Percentiles rank a stretch among this genome's conserved stretches.
Evolutionary conservation across 2,113 vertebrate species (phyloP).

Genomic region (Cheirogaleus medius): DNA sequence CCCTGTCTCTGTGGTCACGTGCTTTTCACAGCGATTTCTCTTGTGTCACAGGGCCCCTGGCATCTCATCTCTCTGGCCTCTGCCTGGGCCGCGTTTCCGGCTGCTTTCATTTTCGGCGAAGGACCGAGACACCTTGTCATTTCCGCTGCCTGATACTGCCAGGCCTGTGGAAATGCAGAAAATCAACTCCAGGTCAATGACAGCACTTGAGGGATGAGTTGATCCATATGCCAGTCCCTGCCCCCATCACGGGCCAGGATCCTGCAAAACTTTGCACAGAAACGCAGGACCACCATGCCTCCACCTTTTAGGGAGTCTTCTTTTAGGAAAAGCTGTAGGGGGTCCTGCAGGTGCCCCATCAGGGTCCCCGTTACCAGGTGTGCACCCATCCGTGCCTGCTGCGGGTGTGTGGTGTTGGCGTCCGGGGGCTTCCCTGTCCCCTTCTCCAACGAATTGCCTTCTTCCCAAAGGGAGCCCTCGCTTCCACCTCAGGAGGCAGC

Average conservation of each 20-base stretch:
- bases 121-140: background rate
- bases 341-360: background rate
- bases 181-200: background rate
- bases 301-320: background rate
- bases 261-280: background rate
- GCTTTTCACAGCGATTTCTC: background rate
- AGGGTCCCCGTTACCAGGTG: too few species aligned
- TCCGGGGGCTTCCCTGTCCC: background rate
- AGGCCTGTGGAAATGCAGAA: background rate
- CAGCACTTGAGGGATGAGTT: background rate
- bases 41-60: background rate
- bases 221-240: background rate
- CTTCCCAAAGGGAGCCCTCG: background rate
- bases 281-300: background rate
- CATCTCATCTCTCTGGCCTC: background rate
- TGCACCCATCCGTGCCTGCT: rapidly evolving
- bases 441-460: background rate
- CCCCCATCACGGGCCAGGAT: rapidly evolving
- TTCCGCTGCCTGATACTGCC: rapidly evolving
- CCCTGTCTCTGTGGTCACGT: background rate
- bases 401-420: background rate
- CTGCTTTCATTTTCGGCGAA: background rate
- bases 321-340: too few species aligned
- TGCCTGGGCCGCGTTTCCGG: background rate
- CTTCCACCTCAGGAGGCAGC: background rate